These are phyloP conservation scores for Brachyhypopomus gauderio DNA, from an alignment of 2,113 vertebrate genomes.

Conservation along the genomic window DNA sequence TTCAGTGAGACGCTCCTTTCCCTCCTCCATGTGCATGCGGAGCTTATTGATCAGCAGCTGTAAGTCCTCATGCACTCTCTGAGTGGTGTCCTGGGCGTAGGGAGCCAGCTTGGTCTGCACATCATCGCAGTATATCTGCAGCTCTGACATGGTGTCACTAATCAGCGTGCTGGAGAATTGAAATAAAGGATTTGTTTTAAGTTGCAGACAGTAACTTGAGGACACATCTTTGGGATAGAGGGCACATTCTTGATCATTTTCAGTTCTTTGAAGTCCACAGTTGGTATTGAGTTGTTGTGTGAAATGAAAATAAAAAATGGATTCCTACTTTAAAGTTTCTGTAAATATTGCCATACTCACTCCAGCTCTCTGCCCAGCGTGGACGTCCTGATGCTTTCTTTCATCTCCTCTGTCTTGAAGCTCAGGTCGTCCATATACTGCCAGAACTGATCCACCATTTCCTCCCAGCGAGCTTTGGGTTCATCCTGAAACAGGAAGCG, in stretches of 20 bases:
- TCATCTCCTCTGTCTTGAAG: constrained; percentile 52
- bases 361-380: constrained; percentile 73
- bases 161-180: constrained; percentile 68
- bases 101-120: constrained; percentile 69
- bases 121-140: constrained; percentile 66
- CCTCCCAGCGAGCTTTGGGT: constrained; percentile 62
- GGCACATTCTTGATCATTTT: background rate
- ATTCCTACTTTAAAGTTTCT: background rate
- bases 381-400: constrained; percentile 57
- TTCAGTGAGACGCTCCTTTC: constrained; percentile 57
- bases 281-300: background rate
- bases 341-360: constrained; percentile 66
- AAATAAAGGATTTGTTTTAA: background rate
- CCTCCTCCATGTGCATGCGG: constrained; percentile 63
- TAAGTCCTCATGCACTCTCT: constrained; percentile 64
- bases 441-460: constrained; percentile 63
- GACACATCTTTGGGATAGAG: background rate
- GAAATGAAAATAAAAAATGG: background rate
- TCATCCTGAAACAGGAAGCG: constrained; percentile 49
- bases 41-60: constrained; percentile 59
- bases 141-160: constrained; percentile 72
- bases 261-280: background rate
- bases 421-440: constrained; percentile 63
- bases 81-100: constrained; percentile 57
- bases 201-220: too few relatives aligned